Evolutionary conservation across 2,888 invertebrate genomes (phyloP).

Genomic region (Brachyptera putata): DNA sequence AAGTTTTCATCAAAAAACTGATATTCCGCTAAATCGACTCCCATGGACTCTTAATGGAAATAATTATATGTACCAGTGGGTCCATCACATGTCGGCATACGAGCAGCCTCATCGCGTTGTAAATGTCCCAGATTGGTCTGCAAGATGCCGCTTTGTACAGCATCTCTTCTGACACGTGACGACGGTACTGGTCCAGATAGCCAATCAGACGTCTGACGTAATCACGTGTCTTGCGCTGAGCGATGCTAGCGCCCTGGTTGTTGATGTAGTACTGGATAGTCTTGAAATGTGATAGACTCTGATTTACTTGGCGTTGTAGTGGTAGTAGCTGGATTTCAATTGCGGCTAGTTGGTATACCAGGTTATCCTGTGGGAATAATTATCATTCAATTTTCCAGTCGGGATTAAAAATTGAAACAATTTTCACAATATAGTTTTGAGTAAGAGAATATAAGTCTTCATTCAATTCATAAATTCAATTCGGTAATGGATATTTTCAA

Average conservation of each 20-base stretch:
- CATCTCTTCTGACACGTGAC: slow-evolving; percentile 59
- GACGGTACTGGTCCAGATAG: slow-evolving; percentile 64
- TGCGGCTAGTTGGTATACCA: slow-evolving; percentile 71
- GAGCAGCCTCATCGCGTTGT: slow-evolving; percentile 58
- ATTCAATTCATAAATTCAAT: too few relatives aligned
- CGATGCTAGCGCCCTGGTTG: slow-evolving; percentile 65
- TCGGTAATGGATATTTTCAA: too few relatives aligned
- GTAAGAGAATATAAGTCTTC: too few relatives aligned
- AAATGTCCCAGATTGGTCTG: slow-evolving; percentile 66
- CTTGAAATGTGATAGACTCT: slow-evolving; percentile 67
- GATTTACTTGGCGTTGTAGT: slow-evolving; percentile 66
- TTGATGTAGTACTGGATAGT: slow-evolving; percentile 74
- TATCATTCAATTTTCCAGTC: too few relatives aligned
- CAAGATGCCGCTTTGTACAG: slow-evolving; percentile 65
- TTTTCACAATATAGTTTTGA: too few relatives aligned
- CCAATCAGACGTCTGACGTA: slow-evolving; percentile 57
- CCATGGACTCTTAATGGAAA: too few relatives aligned
- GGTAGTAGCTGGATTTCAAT: slow-evolving; percentile 69
- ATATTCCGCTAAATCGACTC: too few relatives aligned
- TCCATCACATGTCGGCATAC: slow-evolving; percentile 61
- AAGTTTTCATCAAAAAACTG: too few relatives aligned
- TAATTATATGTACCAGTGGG: slow-evolving; percentile 56
- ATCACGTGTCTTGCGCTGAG: slow-evolving; percentile 57
- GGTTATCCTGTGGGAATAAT: slow-evolving; percentile 54
- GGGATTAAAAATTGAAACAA: too few relatives aligned